Evolutionary conservation across 2,888 invertebrate genomes (phyloP).

Genomic region (Phoronis australis): DNA sequence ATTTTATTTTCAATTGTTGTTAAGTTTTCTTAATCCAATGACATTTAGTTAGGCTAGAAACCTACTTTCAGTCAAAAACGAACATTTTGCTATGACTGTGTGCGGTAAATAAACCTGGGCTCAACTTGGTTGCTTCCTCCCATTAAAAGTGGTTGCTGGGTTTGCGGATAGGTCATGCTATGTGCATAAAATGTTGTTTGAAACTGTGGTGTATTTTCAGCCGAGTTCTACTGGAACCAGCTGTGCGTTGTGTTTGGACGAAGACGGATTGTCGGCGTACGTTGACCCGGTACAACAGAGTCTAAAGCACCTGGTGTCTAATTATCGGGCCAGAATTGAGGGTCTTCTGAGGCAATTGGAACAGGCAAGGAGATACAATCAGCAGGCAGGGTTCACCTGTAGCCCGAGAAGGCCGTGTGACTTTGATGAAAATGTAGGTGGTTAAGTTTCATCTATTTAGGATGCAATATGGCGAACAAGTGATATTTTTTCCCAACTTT

Average conservation of each 20-base stretch:
- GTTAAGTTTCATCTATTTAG: no score
- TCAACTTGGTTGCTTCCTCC: no score
- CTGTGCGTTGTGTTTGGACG: slow-evolving; percentile 37
- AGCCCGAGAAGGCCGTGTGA: slow-evolving; percentile 11
- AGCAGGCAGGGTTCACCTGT: slow-evolving; percentile 28
- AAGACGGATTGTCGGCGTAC: slow-evolving; percentile 67
- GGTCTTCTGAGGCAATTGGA: slow-evolving; percentile 72
- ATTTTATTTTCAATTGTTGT: no score
- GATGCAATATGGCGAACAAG: no score
- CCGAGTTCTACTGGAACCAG: neutral
- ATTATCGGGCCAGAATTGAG: slow-evolving; percentile 63
- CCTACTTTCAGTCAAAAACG: no score
- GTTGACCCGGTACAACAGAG: slow-evolving; percentile 70
- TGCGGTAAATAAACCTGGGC: no score
- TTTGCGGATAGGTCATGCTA: no score
- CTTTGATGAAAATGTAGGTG: slow-evolving; percentile 14
- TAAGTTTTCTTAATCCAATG: no score
- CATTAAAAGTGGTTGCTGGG: no score
- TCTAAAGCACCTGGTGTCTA: slow-evolving; percentile 69
- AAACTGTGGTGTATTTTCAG: slow-evolving; percentile 79
- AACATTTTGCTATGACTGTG: no score
- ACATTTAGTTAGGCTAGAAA: no score
- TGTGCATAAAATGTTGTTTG: slow-evolving; percentile 74
- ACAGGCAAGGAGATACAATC: slow-evolving; percentile 70
- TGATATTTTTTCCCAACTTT: no score